Evolutionary conservation across 2,113 vertebrate genomes (phyloP).

Genomic region (Gulo gulo): DNA sequence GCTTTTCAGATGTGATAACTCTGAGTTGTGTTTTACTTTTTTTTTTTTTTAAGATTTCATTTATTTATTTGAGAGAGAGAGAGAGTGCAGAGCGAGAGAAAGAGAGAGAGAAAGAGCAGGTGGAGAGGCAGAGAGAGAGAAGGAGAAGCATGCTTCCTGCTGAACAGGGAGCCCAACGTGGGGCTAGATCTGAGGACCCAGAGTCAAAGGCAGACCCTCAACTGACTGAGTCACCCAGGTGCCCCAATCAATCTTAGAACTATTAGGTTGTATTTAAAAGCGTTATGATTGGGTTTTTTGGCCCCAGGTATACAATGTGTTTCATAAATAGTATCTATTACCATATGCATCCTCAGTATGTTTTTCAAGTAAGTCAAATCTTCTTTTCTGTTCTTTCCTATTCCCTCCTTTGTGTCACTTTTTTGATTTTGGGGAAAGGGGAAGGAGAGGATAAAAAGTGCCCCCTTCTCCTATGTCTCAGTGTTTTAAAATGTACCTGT

Average conservation of each 20-base stretch:
- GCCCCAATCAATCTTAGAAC: not conserved
- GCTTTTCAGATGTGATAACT: not conserved
- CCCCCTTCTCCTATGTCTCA: not conserved
- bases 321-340: not conserved
- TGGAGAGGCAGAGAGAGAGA: not conserved
- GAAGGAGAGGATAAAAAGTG: not conserved
- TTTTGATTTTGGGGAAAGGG: not conserved
- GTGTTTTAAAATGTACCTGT: not conserved
- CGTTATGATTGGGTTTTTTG: not conserved
- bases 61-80: not conserved
- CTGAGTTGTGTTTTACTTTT: not conserved
- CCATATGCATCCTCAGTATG: not conserved
- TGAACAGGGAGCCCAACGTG: no score
- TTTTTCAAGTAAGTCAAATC: not conserved
- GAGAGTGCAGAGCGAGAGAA: no score
- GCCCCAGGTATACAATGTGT: not conserved
- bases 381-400: not conserved
- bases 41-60: not conserved
- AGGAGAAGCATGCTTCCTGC: not conserved
- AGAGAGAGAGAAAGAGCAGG: not conserved
- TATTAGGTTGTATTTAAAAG: not conserved
- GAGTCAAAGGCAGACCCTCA: not conserved
- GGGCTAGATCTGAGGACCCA: not conserved
- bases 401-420: not conserved
- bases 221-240: not conserved